phyloP scores from a whole-genome alignment of 2,888 invertebrate genomes.

The Euplexia lucipara region DNA sequence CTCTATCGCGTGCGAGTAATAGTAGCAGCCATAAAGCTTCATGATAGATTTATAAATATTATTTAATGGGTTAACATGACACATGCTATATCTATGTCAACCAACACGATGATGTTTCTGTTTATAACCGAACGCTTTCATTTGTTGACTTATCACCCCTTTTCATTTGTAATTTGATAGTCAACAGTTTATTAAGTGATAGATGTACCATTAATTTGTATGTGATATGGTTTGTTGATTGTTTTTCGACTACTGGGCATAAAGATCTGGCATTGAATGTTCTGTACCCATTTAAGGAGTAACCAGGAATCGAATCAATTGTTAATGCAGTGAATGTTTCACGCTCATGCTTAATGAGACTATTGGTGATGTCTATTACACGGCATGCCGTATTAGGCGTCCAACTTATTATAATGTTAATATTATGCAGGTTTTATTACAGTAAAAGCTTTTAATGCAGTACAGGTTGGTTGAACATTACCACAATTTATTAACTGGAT shows the following conservation, averaged over 20 bases:
- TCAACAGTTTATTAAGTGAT: conserved; percentile 34
- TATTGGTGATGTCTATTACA: conserved; percentile 39
- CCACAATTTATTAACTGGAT: conserved; percentile 9
- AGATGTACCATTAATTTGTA: conserved; percentile 27
- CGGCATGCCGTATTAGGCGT: conserved; percentile 42
- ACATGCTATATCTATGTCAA: conserved; percentile 47
- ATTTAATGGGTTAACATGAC: conserved; percentile 57
- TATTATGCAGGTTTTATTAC: conserved; percentile 52
- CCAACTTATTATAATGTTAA: conserved; percentile 41
- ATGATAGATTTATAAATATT: conserved; percentile 65
- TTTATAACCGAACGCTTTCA: conserved; percentile 45
- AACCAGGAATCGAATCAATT: conserved; percentile 36
- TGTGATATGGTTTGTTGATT: conserved; percentile 15
- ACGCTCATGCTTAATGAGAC: conserved; percentile 43
- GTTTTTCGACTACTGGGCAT: conserved; percentile 42
- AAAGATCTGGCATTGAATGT: conserved; percentile 3
- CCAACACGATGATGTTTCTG: conserved; percentile 46
- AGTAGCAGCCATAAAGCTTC: conserved; percentile 56
- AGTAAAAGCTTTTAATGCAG: conserved; percentile 38
- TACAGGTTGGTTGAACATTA: not conserved
- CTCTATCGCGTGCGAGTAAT: conserved; percentile 27
- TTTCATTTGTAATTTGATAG: conserved; percentile 52
- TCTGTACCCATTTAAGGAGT: not conserved
- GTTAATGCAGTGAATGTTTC: conserved; percentile 33
- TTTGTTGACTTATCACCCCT: conserved; percentile 59